These are phyloP conservation scores for Polyodon spathula DNA, from an alignment of 2,113 vertebrate genomes.

Conservation along the genomic window DNA sequence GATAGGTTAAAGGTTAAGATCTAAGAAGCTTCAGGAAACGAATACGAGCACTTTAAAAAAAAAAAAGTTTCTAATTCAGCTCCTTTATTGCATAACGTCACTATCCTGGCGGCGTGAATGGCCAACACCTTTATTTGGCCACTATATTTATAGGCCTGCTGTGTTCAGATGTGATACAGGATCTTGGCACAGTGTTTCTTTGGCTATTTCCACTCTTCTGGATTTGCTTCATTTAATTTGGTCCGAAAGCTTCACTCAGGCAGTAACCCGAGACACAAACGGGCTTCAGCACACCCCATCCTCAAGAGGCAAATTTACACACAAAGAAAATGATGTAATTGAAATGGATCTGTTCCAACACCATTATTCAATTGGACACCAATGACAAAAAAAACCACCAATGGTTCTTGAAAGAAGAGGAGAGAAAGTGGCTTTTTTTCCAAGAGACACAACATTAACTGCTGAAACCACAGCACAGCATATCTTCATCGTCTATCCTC, in stretches of 20 bases:
- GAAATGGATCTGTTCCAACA: slow-evolving; percentile 16
- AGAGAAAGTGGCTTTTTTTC: neutral
- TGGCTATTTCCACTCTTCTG: slow-evolving; percentile 6
- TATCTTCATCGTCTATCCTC: too few species aligned
- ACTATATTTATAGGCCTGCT: neutral
- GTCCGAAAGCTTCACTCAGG: slow-evolving; percentile 7
- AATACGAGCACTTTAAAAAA: too few species aligned
- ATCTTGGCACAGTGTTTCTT: slow-evolving; percentile 16
- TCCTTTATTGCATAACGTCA: slow-evolving; percentile 17
- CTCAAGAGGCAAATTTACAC: slow-evolving; percentile 14
- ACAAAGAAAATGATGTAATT: slow-evolving; percentile 7
- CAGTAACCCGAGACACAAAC: slow-evolving; percentile 7
- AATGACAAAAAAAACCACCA: slow-evolving; percentile 6
- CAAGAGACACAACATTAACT: too few species aligned
- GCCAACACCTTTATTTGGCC: slow-evolving; percentile 20
- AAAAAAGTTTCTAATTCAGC: too few species aligned
- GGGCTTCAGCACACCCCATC: neutral
- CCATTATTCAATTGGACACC: slow-evolving; percentile 9
- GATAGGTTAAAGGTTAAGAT: too few species aligned
- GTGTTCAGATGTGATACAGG: slow-evolving; percentile 16
- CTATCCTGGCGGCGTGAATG: slow-evolving; percentile 1
- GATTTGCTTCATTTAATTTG: slow-evolving; percentile 3
- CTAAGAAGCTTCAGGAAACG: too few species aligned
- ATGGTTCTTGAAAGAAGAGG: slow-evolving; percentile 15
- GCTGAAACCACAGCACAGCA: too few species aligned